Evolutionary conservation across 37 sponge, comb jelly and placozoan genomes (phyloP).

Genomic region (Mnemiopsis leidyi): DNA sequence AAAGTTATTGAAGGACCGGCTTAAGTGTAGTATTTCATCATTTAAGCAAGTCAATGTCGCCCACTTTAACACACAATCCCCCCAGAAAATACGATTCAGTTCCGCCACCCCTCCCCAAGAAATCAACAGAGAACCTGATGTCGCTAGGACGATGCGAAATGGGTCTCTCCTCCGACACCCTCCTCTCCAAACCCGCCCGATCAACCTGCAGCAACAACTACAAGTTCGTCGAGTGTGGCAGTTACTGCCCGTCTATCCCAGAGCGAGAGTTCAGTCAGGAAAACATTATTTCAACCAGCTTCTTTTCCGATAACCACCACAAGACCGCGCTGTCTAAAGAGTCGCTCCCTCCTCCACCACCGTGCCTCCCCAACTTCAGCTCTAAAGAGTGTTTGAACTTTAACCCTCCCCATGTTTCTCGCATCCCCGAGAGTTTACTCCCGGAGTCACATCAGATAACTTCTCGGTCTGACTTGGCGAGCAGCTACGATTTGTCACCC

Average conservation of each 20-base stretch:
- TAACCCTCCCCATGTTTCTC: background rate
- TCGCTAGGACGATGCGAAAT: background rate
- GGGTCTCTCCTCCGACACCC: slow-evolving; percentile 51
- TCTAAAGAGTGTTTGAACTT: background rate
- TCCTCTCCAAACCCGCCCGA: background rate
- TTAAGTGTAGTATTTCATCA: no score
- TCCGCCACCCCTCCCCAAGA: background rate
- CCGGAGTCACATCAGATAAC: background rate
- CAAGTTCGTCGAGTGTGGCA: slow-evolving; percentile 39
- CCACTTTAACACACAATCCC: no score
- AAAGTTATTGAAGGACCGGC: no score
- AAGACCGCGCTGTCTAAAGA: background rate
- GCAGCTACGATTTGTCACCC: background rate
- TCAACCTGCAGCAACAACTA: slow-evolving; percentile 2
- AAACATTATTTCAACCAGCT: background rate
- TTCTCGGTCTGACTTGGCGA: background rate
- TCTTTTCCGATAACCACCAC: background rate
- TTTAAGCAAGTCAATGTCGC: no score
- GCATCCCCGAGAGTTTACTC: background rate
- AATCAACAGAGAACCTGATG: slow-evolving; percentile 11
- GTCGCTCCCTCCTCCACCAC: slow-evolving; percentile 12
- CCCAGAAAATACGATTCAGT: slow-evolving; percentile 2
- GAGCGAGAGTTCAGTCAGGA: background rate
- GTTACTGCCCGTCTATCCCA: slow-evolving; percentile 57
- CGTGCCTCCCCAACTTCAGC: background rate